phyloP scores from a whole-genome alignment of 2,888 invertebrate genomes.

The Didymodactylos carnosus region DNA sequence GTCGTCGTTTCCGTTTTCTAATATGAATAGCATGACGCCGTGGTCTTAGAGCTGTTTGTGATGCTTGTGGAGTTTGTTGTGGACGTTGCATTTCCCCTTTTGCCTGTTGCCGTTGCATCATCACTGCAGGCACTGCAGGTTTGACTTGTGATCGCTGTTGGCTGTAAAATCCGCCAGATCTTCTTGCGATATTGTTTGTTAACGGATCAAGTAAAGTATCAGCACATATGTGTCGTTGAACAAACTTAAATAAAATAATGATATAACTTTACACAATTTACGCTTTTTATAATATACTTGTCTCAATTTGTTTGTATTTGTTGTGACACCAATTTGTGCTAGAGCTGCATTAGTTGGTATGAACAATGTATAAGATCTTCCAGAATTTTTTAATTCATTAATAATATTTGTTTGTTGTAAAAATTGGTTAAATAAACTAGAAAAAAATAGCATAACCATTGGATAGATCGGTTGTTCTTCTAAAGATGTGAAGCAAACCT shows the following conservation, averaged over 20 bases:
- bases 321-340: background rate
- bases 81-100: too few species aligned
- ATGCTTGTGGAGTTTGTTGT: too few species aligned
- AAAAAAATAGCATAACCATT: too few species aligned
- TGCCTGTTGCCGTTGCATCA: background rate
- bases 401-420: background rate
- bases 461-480: too few species aligned
- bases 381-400: background rate
- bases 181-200: background rate
- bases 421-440: background rate
- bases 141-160: background rate
- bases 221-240: background rate
- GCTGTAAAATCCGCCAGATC: background rate
- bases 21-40: too few species aligned
- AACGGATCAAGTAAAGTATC: background rate
- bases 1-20: background rate
- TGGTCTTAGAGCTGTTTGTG: too few species aligned
- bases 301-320: background rate
- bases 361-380: background rate
- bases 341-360: background rate
- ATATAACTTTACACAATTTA: background rate
- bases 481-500: too few species aligned
- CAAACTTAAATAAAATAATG: background rate
- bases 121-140: too few species aligned
- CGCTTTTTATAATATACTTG: too few species aligned